Base-by-base conservation (phyloP, 1,140 invertebrate genomes). In the Bombus vancouverensis region DNA sequence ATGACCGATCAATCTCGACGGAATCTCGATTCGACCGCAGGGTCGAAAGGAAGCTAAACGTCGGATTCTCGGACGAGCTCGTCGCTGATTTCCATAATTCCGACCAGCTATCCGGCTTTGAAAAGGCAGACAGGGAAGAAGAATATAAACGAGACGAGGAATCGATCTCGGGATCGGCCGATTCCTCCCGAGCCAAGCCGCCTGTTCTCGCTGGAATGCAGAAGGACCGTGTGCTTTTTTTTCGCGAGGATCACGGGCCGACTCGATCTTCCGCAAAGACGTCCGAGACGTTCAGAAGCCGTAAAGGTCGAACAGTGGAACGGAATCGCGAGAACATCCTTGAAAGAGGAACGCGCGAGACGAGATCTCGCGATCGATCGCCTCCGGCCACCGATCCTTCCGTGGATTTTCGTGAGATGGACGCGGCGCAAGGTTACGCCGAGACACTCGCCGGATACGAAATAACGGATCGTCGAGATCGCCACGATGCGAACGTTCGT, bases 221-320 rank as follows among this genome's bases (percentile, higher is more conserved):
- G 47, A 22, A 53, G 47, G 47, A 53, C 47, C 47, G 47, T 53
- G 47, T 22, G 1, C 59, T 57, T 84, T 79, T 87, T 87, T 89
- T 84, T 87, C 88, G 22, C 42, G 32, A 15, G 8, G n/a, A 87
- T 70, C 76, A 74, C 66, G n/a, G 71, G 2, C 37, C 71, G 39
- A 71, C 34, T 76, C 62, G 39, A 66, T 87, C 87, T 88, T 88
- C 84, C 75, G 78, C 74, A 39, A 88, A 57, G 62, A 79, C 70
- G 65, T 22, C 13, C 76, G 62, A 81, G 66, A 18, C 47, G 66
- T 79, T 81, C 59, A 25, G 73, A 47, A 81, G 71, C 81, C 78
- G 37, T 37, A 87, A 85, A 85, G 74, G 80, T 85, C 78, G 59
- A 25, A 25, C 62, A 6, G 39, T 15, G 71, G 62, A 89, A 81